A percentile compares a stretch with the other conserved stretches of the same genome.
These are phyloP conservation scores for Cryptops parisi DNA, from an alignment of 2,888 invertebrate species.

Conservation along the genomic window DNA sequence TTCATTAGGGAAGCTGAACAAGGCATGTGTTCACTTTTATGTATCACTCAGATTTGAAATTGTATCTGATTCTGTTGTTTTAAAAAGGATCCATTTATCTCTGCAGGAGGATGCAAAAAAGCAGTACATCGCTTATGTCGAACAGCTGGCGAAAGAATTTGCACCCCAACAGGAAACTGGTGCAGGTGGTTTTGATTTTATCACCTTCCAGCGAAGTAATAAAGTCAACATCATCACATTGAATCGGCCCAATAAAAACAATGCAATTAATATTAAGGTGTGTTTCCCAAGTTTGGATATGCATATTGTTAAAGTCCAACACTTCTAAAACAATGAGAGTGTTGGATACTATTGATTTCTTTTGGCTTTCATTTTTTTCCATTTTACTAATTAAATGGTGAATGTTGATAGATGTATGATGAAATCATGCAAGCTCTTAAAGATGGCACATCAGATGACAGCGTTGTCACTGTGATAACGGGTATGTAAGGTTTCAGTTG, in stretches of 20 bases:
- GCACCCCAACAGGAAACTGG: conserved; percentile 14
- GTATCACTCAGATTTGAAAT: neutral
- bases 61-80: too few species aligned
- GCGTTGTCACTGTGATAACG: conserved; percentile 54
- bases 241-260: conserved; percentile 62
- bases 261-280: conserved; percentile 49
- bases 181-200: neutral
- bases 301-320: too few species aligned
- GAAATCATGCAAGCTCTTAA: conserved; percentile 48
- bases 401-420: conserved; percentile 45
- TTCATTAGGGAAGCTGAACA: conserved; percentile 32
- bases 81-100: too few species aligned
- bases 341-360: neutral
- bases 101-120: conserved; percentile 37
- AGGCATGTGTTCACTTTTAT: neutral
- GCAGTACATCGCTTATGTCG: conserved; percentile 36
- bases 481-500: too few species aligned
- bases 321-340: neutral
- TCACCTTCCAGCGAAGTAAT: neutral
- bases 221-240: conserved; percentile 41
- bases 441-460: conserved; percentile 50
- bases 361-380: neutral
- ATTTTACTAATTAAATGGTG: too few species aligned
- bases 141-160: conserved; percentile 24
- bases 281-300: too few species aligned